A percentile compares a stretch with the other conserved stretches of the same genome.
phyloP scores from a whole-genome alignment of 2,797 vertebrate genomes.

The Rhinichthys osculus region DNA sequence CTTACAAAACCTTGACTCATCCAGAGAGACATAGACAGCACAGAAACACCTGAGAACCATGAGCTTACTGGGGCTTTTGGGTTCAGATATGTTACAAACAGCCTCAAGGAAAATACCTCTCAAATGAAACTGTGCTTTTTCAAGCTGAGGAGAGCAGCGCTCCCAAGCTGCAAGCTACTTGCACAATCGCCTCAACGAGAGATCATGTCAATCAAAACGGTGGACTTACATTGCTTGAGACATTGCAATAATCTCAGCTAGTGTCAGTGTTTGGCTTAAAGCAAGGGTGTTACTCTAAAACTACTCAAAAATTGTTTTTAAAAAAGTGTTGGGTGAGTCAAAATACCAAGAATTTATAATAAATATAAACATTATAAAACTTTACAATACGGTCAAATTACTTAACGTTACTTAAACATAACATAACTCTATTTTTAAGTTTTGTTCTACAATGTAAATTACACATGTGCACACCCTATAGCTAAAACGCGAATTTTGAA shows the following conservation, averaged over 20 bases:
- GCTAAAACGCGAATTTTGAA: no score
- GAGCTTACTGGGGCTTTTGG: not conserved
- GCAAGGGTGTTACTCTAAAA: not conserved
- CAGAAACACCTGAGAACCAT: not conserved
- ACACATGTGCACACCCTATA: no score
- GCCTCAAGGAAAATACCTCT: slow-evolving; percentile 37
- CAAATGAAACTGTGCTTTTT: slow-evolving; percentile 30
- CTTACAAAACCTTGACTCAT: slow-evolving; percentile 2
- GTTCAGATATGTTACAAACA: slow-evolving; percentile 12
- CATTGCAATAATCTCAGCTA: not conserved
- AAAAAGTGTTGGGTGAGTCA: no score
- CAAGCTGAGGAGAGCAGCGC: not conserved
- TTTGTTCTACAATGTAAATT: no score
- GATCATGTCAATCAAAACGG: slow-evolving; percentile 13
- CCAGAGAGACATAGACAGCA: not conserved
- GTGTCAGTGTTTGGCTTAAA: slow-evolving; percentile 18
- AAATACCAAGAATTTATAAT: no score
- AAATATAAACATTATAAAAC: no score
- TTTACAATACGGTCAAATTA: not conserved
- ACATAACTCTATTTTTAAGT: no score
- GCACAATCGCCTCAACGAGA: not conserved
- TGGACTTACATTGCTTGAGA: not conserved
- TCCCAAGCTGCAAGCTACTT: slow-evolving; percentile 19
- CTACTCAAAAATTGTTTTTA: not conserved
- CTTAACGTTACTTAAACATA: not conserved